Evolutionary conservation across 2,113 vertebrate genomes (phyloP).

Genomic region (Zosterops hypoxanthus): DNA sequence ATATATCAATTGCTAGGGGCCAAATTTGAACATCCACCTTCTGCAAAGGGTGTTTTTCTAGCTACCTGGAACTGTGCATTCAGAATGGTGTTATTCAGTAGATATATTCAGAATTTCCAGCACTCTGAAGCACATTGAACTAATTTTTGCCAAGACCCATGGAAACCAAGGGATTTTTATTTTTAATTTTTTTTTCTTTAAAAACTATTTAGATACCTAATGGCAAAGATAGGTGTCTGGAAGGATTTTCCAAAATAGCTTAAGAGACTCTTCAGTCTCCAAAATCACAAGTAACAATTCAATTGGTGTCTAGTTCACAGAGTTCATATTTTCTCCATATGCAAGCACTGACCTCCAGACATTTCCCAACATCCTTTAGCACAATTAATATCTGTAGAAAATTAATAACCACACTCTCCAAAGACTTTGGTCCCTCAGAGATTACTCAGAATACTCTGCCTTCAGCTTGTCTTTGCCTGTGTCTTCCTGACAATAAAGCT

Average conservation of each 20-base stretch:
- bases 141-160: not conserved
- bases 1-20: not conserved
- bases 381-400: not conserved
- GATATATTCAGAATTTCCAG: not conserved
- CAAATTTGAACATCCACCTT: not conserved
- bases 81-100: not conserved
- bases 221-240: not conserved
- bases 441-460: not conserved
- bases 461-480: not conserved
- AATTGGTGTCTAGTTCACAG: not conserved
- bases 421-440: not conserved
- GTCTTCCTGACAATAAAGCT: not conserved
- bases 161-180: not conserved
- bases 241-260: not conserved
- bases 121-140: not conserved
- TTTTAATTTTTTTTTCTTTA: not conserved
- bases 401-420: not conserved
- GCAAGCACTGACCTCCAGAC: not conserved
- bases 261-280: not conserved
- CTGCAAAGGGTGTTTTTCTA: not conserved
- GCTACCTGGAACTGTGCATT: not conserved
- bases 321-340: not conserved
- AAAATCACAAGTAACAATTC: not conserved
- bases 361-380: not conserved
- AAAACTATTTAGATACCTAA: not conserved